Conservation (phyloP, 2,797 vertebrate genomes). For the Urophycis tenuis region DNA sequence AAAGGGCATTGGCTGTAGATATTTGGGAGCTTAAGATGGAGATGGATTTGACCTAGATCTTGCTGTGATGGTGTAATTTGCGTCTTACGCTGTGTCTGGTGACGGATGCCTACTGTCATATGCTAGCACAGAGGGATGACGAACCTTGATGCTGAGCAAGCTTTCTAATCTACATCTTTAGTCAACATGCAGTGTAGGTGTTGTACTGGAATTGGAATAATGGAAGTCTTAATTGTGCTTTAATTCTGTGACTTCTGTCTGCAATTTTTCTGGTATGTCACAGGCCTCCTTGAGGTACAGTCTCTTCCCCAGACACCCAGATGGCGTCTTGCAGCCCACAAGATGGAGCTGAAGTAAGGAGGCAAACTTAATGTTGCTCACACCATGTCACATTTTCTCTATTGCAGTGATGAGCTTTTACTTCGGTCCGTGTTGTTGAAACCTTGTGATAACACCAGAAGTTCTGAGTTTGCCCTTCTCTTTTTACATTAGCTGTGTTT, state of each 20-base stretch:
- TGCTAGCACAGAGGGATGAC: slow-evolving; percentile 76
- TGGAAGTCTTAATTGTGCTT: not conserved
- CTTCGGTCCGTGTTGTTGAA: slow-evolving; percentile 78
- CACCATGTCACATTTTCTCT: not conserved
- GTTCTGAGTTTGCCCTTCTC: slow-evolving; percentile 53
- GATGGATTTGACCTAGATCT: slow-evolving; percentile 29
- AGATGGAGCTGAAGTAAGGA: not conserved
- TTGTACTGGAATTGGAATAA: not conserved
- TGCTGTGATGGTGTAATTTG: slow-evolving; percentile 97
- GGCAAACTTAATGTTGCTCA: not conserved
- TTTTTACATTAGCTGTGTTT: no score
- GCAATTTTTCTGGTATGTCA: not conserved
- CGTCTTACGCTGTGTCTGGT: slow-evolving; percentile 80
- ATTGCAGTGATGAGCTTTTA: slow-evolving; percentile 69
- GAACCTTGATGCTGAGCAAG: slow-evolving; percentile 82
- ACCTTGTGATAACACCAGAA: slow-evolving; percentile 61
- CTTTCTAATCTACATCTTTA: not conserved
- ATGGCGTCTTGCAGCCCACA: not conserved
- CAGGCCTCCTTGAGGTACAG: not conserved
- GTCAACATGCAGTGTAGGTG: not conserved
- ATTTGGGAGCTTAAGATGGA: not conserved
- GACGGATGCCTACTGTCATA: slow-evolving; percentile 90
- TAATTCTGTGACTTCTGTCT: not conserved
- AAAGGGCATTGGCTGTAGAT: not conserved
- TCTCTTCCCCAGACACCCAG: not conserved